Conservation (phyloP, 2,888 invertebrate genomes). For the Leucophora obtusa region DNA sequence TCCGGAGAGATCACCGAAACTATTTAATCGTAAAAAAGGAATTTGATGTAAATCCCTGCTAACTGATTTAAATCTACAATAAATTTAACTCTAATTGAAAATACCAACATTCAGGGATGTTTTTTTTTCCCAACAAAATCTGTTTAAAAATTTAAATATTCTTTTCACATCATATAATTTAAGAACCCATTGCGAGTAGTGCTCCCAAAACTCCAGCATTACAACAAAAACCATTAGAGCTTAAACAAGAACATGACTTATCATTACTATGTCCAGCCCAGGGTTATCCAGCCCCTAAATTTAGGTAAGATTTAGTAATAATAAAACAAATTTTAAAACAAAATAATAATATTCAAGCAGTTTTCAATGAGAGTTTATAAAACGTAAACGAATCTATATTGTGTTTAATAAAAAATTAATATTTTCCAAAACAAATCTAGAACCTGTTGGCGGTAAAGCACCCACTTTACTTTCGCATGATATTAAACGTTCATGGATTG, state of each 20-base stretch:
- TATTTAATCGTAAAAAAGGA: no score
- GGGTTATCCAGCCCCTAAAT: conserved; percentile 86
- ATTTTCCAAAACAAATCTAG: conserved; percentile 48
- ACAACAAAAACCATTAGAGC: conserved; percentile 75
- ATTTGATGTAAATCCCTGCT: conserved; percentile 2
- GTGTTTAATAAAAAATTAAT: no score
- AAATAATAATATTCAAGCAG: conserved; percentile 36
- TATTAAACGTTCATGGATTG: conserved; percentile 80
- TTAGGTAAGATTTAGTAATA: conserved; percentile 80
- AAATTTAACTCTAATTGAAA: background rate
- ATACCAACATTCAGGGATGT: conserved; percentile 57
- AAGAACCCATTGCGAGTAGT: conserved; percentile 76
- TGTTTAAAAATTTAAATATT: background rate
- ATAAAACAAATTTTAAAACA: background rate
- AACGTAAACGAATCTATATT: background rate
- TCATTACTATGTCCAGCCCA: conserved; percentile 86
- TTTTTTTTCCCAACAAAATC: background rate
- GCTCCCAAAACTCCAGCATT: conserved; percentile 79
- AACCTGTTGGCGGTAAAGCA: conserved; percentile 77
- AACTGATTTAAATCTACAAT: conserved; percentile 31
- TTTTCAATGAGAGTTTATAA: conserved; percentile 16
- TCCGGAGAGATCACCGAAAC: no score
- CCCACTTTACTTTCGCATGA: conserved; percentile 81
- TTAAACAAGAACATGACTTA: conserved; percentile 68
- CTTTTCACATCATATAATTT: background rate